Evolutionary conservation across 2,113 vertebrate species (phyloP).

Genomic region (Uropsilus gracilis): DNA sequence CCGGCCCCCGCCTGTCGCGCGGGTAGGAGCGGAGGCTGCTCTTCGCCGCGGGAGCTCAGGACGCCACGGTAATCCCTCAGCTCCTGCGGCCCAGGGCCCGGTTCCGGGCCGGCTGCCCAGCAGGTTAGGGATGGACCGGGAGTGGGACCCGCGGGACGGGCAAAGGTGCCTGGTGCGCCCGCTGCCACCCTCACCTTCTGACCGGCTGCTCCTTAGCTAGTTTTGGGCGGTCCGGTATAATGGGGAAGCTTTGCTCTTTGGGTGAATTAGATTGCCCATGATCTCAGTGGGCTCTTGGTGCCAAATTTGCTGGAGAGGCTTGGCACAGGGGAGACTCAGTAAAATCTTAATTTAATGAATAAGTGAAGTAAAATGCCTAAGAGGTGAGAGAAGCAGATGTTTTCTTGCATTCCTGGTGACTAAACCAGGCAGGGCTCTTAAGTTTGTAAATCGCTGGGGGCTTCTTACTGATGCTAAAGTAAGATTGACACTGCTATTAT

Average conservation of each 20-base stretch:
- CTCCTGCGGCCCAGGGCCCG: background rate
- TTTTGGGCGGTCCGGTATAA: background rate
- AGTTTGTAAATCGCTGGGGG: background rate
- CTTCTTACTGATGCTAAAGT: background rate
- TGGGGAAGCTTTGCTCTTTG: background rate
- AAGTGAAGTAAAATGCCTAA: background rate
- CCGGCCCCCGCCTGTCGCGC: no score
- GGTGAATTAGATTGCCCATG: background rate
- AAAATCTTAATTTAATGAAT: background rate
- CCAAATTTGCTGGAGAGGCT: background rate
- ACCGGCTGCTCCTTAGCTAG: background rate
- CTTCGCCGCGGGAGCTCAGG: accelerated
- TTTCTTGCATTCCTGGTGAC: background rate
- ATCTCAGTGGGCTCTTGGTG: background rate
- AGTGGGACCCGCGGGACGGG: accelerated
- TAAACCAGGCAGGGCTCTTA: background rate
- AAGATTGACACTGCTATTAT: background rate
- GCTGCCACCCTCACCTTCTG: accelerated
- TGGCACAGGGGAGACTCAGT: no score
- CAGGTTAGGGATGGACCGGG: no score
- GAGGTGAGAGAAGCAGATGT: background rate
- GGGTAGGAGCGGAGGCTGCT: background rate
- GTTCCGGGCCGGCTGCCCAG: background rate
- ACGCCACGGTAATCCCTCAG: background rate
- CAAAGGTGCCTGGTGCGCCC: accelerated